Base-by-base conservation (phyloP, 2,888 invertebrate genomes). In the Cremastinae sp. region DNA sequence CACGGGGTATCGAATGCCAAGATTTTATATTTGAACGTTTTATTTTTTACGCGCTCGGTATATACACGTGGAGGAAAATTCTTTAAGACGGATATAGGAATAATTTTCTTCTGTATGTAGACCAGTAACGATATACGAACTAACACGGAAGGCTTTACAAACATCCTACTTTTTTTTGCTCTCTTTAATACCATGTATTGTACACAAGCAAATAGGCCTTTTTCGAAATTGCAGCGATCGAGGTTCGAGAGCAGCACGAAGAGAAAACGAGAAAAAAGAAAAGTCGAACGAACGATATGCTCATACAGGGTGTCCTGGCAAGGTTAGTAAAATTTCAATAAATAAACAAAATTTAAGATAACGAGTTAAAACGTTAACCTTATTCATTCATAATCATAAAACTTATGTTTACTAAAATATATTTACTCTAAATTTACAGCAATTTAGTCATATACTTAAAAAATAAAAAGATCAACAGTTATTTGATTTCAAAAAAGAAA, bases 181-280 rank as follows among this genome's bases (percentile, higher is more conserved):
- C n/a, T 38, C 49, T 34, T 16, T 7, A 45, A 36, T 34, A n/a
- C n/a, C n/a, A 5, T 10, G 9, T 12, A 43, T 41, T 28, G 28
- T 38, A 34, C 34, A n/a, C 12, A 22, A 20, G 41, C 56, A 22
- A 5, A 16, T 12, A 59, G 14, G 38, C 10, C 20, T 20, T 49
- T 69, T 28, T 69, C 20, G 28, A 69, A 69, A 69, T 69, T 69
- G 58, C 59, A 59, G 41, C 59, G 49, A 69, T 69, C 58, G 51
- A 51, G 59, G 22, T 41, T 51, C 41, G 16, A 22, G 47, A 51
- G 34, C 2, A 51, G 16, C 58, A 4, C 51, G 34, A 34, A 36
- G 28, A 18, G 18, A 34, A 28, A 54, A 9, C 54, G 43, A 43
- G 43, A 34, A 54, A 43, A 54, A 45, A 54, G 64, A 53, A 53